These are phyloP conservation scores for Trachelus iudaicus DNA, from an alignment of 2,888 invertebrate genomes.

Conservation along the genomic window DNA sequence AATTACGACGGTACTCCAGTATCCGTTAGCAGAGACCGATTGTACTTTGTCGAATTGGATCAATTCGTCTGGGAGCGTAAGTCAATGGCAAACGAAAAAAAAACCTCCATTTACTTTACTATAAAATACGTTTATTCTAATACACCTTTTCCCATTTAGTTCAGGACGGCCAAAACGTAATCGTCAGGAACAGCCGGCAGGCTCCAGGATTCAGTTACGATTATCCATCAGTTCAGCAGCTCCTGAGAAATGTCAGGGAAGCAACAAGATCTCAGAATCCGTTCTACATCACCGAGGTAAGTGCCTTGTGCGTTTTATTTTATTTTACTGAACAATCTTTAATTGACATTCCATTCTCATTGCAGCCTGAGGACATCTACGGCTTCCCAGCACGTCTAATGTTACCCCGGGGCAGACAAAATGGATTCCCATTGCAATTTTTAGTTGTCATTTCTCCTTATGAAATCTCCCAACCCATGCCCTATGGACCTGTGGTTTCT, in stretches of 20 bases:
- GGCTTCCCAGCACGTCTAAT: constrained; percentile 73
- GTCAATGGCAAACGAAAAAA: constrained; percentile 42
- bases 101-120: constrained; percentile 49
- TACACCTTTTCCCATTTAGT: constrained; percentile 57
- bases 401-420: constrained; percentile 74
- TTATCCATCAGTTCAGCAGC: constrained; percentile 71
- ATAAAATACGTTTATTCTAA: constrained; percentile 26
- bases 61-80: constrained; percentile 69
- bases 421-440: constrained; percentile 73
- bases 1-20: constrained; percentile 70
- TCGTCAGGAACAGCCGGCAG: constrained; percentile 78
- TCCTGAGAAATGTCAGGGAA: constrained; percentile 73
- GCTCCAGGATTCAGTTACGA: constrained; percentile 60
- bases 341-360: constrained; percentile 10
- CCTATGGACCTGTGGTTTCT: constrained; percentile 68
- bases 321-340: background rate
- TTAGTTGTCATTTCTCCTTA: constrained; percentile 72
- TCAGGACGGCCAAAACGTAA: constrained; percentile 74
- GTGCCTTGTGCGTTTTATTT: background rate
- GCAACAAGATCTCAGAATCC: constrained; percentile 64
- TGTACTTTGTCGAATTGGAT: constrained; percentile 74
- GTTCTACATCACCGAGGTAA: constrained; percentile 59
- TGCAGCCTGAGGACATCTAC: constrained; percentile 67
- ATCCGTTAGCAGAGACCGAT: constrained; percentile 71
- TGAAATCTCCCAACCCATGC: constrained; percentile 61